phyloP scores from a whole-genome alignment of 2,113 vertebrate genomes.

The Paramisgurnus dabryanus region DNA sequence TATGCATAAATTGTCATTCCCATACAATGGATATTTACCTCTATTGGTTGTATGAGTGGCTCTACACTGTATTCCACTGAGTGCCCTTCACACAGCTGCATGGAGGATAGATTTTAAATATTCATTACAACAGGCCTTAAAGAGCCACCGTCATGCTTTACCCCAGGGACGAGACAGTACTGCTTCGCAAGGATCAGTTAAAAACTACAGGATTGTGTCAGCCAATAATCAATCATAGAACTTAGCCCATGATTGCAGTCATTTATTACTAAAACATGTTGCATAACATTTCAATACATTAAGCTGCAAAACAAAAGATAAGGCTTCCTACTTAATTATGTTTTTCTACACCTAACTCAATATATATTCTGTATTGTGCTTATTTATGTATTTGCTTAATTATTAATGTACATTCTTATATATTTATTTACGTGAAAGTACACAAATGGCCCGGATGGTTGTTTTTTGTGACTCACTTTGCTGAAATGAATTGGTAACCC shows the following conservation, averaged over 20 bases:
- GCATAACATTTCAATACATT: constrained; percentile 73
- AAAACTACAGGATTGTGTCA: constrained; percentile 60
- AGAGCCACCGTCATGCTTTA: constrained; percentile 61
- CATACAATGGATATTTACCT: constrained; percentile 2
- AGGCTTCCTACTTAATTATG: not conserved
- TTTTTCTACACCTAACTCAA: no score
- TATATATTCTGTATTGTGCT: no score
- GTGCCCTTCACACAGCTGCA: constrained; percentile 60
- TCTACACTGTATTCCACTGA: constrained; percentile 51
- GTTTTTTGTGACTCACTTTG: no score
- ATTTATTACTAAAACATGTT: constrained; percentile 62
- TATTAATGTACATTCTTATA: not conserved
- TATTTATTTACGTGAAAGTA: not conserved
- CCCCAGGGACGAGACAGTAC: constrained; percentile 42
- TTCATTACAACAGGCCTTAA: constrained; percentile 65
- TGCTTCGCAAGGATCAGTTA: constrained; percentile 57
- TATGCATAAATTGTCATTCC: not conserved
- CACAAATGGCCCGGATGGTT: no score
- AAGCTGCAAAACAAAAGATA: constrained; percentile 47
- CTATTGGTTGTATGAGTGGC: constrained; percentile 18
- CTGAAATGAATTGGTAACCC: no score
- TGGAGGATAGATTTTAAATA: constrained; percentile 68
- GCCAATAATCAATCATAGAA: constrained; percentile 71
- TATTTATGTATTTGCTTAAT: not conserved
- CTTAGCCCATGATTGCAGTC: constrained; percentile 54